These are phyloP conservation scores for Diplogasteroides magnus DNA, from an alignment of 1,140 invertebrate species.

Conservation along the genomic window DNA sequence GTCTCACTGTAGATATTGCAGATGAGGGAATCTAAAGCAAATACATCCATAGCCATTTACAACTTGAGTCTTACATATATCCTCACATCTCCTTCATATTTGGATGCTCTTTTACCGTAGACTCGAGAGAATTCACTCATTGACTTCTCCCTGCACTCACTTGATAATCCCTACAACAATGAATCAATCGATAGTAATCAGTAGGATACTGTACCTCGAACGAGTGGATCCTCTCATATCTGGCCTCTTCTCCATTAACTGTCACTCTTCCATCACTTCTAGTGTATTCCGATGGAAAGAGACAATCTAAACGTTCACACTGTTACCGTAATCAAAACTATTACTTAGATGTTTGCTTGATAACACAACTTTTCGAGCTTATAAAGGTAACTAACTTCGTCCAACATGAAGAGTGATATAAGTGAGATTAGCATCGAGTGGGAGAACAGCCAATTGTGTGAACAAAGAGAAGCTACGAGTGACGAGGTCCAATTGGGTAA, in stretches of 20 bases:
- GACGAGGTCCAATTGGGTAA: slow-evolving; percentile 1
- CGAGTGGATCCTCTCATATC: neutral
- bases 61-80: too few relatives aligned
- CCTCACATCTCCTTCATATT: neutral
- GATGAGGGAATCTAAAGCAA: too few relatives aligned
- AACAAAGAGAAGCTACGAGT: slow-evolving; percentile 1
- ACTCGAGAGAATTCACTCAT: neutral
- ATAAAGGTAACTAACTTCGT: slow-evolving; percentile 2
- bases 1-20: too few relatives aligned
- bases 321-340: too few relatives aligned
- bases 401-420: slow-evolving; percentile 12
- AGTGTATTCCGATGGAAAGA: too few relatives aligned
- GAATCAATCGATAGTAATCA: too few relatives aligned
- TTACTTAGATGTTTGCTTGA: too few relatives aligned
- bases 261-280: too few relatives aligned
- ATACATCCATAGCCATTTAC: too few relatives aligned
- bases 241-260: neutral
- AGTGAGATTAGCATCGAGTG: slow-evolving; percentile 4
- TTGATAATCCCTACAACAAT: neutral
- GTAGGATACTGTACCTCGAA: neutral
- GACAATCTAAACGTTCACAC: too few relatives aligned
- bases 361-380: too few relatives aligned
- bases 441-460: slow-evolving; percentile 11
- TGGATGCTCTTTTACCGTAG: neutral
- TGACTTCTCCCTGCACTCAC: neutral